phyloP scores from a whole-genome alignment of 2,113 vertebrate genomes.

The Mohoua ochrocephala region DNA sequence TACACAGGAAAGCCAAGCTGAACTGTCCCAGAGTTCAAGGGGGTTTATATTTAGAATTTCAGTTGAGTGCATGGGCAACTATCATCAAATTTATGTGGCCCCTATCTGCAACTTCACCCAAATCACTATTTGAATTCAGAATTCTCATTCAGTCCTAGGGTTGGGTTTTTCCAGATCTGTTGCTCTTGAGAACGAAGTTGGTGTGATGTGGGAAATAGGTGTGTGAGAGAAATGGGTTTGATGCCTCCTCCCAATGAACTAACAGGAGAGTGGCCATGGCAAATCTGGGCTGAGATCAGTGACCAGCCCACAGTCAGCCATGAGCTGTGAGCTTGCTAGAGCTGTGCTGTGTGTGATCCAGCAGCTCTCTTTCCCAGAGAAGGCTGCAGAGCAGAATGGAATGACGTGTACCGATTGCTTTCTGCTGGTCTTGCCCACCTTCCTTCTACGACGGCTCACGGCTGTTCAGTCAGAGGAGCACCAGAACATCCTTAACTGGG shows the following conservation, averaged over 20 bases:
- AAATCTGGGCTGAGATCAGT: neutral
- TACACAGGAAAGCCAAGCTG: neutral
- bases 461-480: neutral
- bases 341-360: neutral
- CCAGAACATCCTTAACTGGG: fast-evolving
- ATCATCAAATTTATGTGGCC: neutral
- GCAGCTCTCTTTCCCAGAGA: neutral
- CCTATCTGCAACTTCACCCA: neutral
- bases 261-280: neutral
- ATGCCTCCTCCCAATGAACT: neutral
- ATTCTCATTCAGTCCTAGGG: neutral
- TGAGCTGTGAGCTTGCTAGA: neutral
- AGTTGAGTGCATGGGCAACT: neutral
- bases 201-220: neutral
- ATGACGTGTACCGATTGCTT: fast-evolving
- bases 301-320: neutral
- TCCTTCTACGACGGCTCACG: neutral
- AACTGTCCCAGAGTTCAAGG: neutral
- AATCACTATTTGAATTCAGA: neutral
- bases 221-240: neutral
- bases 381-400: neutral
- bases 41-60: neutral
- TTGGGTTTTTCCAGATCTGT: neutral
- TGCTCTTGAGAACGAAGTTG: neutral
- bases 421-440: neutral